These are phyloP conservation scores for Eristalinus sepulchralis DNA, from an alignment of 2,888 invertebrate genomes.

Conservation along the genomic window DNA sequence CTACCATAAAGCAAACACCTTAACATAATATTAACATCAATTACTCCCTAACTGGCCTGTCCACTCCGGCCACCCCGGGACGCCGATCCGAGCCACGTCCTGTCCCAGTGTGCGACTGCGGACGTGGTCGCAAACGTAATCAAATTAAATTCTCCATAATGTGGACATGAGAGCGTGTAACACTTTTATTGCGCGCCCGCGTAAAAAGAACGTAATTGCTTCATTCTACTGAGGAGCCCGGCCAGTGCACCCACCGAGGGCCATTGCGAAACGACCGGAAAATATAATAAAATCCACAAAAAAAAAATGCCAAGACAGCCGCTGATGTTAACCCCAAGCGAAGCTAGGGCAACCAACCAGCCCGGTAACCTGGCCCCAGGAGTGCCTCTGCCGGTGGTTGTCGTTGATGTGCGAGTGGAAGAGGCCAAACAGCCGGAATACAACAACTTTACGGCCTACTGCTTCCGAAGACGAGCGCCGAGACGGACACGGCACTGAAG, in stretches of 20 bases:
- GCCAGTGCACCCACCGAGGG: background rate
- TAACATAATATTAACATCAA: constrained; percentile 33
- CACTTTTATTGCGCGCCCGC: constrained; percentile 25
- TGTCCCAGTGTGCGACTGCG: background rate
- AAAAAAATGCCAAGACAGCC: constrained; percentile 6
- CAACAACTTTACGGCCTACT: constrained; percentile 9
- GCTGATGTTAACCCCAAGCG: constrained; percentile 24
- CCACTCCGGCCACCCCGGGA: background rate
- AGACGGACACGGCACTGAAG: background rate
- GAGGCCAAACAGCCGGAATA: constrained; percentile 5
- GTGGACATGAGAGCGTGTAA: constrained; percentile 22
- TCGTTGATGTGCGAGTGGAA: background rate
- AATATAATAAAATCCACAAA: background rate
- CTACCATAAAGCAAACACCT: constrained; percentile 31
- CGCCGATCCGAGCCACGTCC: background rate
- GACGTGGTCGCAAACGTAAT: constrained; percentile 15
- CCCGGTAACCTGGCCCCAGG: background rate
- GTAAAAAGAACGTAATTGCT: constrained; percentile 24
- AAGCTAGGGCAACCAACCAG: background rate
- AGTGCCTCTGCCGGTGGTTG: background rate
- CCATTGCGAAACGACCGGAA: background rate
- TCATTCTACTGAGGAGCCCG: constrained; percentile 13
- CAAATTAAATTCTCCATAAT: constrained; percentile 34
- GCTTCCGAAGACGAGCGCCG: background rate
- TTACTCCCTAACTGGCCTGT: background rate